Percentiles rank a stretch among this genome's conserved stretches.
Evolutionary conservation across 2,888 invertebrate species (phyloP).

Genomic region (Acronicta aceris): DNA sequence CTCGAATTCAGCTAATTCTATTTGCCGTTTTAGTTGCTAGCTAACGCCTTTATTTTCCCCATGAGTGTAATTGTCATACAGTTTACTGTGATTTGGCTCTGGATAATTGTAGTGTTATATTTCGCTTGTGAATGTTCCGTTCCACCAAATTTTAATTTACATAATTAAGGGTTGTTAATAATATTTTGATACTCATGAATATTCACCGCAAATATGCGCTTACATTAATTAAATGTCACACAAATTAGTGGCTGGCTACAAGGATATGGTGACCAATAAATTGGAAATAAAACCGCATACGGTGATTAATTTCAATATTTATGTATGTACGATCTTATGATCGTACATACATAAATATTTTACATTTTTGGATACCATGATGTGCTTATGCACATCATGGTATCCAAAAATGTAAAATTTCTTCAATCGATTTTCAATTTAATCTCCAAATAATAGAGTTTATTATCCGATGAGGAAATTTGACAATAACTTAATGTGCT

Average conservation of each 20-base stretch:
- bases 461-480: no score
- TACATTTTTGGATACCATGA: no score
- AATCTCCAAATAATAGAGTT: no score
- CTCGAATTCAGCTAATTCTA: slow-evolving; percentile 80
- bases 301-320: slow-evolving; percentile 20
- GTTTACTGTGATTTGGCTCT: slow-evolving; percentile 58
- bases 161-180: slow-evolving; percentile 28
- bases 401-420: no score
- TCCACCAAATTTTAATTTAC: slow-evolving; percentile 38
- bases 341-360: no score
- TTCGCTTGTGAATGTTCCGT: slow-evolving; percentile 10
- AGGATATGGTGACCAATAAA: slow-evolving; percentile 37
- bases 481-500: no score
- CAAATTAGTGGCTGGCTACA: slow-evolving; percentile 38
- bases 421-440: no score
- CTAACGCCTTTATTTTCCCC: slow-evolving; percentile 73
- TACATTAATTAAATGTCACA: slow-evolving; percentile 45
- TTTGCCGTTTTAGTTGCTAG: slow-evolving; percentile 75
- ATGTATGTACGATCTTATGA: no score
- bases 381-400: no score
- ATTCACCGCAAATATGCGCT: slow-evolving; percentile 37
- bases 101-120: slow-evolving; percentile 38
- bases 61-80: slow-evolving; percentile 67
- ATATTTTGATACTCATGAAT: slow-evolving; percentile 39
- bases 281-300: slow-evolving; percentile 38